Evolutionary conservation across 2,113 vertebrate species (phyloP).

Genomic region (Phaethornis superciliosus): DNA sequence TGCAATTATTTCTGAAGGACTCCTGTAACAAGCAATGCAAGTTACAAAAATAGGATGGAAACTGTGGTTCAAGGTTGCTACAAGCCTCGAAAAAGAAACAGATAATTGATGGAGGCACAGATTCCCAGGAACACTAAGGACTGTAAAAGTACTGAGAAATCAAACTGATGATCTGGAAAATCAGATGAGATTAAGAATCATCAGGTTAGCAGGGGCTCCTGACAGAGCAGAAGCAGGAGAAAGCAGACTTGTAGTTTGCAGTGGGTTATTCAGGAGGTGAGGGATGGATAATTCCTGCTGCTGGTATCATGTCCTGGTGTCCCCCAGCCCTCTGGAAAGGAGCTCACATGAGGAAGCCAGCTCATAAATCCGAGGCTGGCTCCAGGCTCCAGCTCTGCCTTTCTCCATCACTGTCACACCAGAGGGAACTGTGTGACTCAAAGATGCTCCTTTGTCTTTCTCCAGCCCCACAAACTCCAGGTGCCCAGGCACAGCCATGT

Average conservation of each 20-base stretch:
- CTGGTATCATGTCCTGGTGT: neutral
- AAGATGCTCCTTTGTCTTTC: neutral
- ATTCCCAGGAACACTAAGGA: slow-evolving; percentile 23
- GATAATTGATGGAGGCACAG: slow-evolving; percentile 36
- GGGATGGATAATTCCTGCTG: neutral
- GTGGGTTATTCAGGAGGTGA: neutral
- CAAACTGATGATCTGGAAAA: slow-evolving; percentile 63
- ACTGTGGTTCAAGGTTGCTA: slow-evolving; percentile 17
- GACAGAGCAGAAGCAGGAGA: neutral
- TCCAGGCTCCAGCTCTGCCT: neutral
- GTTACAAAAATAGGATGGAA: slow-evolving; percentile 23
- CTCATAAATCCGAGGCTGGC: neutral
- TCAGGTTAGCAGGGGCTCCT: neutral
- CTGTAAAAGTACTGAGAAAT: slow-evolving; percentile 34
- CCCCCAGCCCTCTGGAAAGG: neutral
- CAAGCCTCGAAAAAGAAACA: neutral
- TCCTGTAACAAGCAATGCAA: neutral
- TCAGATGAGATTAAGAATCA: slow-evolving; percentile 28
- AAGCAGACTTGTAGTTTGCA: neutral
- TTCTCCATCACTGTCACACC: neutral
- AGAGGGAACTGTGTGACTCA: neutral
- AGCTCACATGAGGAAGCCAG: neutral
- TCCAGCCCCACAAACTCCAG: neutral
- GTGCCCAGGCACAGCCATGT: neutral
- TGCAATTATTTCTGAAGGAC: neutral